A percentile compares a stretch with the other conserved stretches of the same genome.
phyloP scores from a whole-genome alignment of 2,888 invertebrate species.

The Ypsolopha sequella region DNA sequence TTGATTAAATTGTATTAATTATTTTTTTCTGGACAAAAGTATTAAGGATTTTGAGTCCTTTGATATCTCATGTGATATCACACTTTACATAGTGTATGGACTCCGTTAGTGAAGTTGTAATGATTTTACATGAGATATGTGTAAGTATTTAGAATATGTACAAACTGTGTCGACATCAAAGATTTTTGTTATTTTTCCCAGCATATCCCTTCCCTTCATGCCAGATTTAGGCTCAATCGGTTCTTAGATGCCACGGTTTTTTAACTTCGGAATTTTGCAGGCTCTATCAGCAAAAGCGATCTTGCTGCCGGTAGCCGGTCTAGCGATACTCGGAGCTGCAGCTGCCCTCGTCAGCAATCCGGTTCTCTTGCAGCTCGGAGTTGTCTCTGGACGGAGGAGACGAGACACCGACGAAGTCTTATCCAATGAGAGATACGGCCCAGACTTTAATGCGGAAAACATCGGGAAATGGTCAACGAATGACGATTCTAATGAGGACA shows the following conservation, averaged over 20 bases:
- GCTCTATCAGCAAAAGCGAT: conserved; percentile 62
- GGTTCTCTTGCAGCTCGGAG: conserved; percentile 81
- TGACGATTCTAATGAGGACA: not conserved
- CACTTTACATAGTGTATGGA: no score
- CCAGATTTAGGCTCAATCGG: not conserved
- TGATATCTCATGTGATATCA: no score
- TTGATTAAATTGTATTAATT: no score
- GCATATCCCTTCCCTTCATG: not conserved
- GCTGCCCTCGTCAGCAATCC: conserved; percentile 85
- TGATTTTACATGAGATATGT: no score
- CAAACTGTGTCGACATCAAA: no score
- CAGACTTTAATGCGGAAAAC: not conserved
- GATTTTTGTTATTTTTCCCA: no score
- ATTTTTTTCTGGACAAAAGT: no score
- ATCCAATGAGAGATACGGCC: not conserved
- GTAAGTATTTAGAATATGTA: no score
- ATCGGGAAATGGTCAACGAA: not conserved
- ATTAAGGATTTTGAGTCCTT: no score
- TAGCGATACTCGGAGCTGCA: conserved; percentile 85
- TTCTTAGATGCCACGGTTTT: not conserved
- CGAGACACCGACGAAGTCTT: conserved; percentile 24
- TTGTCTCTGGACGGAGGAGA: conserved; percentile 73
- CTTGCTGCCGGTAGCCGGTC: conserved; percentile 81
- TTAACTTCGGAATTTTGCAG: not conserved
- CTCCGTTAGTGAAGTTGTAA: no score